A percentile compares a stretch with the other conserved stretches of the same genome.
Evolutionary conservation across 2,113 vertebrate species (phyloP).

Genomic region (Pygoscelis adeliae): DNA sequence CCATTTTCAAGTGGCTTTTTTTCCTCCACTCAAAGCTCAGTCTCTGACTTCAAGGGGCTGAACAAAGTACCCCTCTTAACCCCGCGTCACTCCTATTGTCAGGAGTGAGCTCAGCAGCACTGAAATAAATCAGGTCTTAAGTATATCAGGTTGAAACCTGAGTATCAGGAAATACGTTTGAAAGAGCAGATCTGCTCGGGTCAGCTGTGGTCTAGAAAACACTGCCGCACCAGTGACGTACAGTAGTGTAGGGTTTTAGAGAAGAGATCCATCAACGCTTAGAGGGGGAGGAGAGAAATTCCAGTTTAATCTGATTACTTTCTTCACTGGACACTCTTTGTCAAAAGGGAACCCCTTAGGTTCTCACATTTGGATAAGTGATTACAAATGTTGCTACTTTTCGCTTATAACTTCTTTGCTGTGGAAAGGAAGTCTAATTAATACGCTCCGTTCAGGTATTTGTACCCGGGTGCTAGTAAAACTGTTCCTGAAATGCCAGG

Average conservation of each 20-base stretch:
- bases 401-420: background rate
- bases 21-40: background rate
- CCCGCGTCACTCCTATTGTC: background rate
- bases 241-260: background rate
- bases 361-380: background rate
- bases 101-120: background rate
- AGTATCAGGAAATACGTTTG: background rate
- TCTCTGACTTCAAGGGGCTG: background rate
- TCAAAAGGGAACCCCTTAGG: background rate
- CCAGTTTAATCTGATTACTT: background rate
- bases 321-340: background rate
- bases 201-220: background rate
- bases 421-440: background rate
- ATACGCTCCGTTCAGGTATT: background rate
- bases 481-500: background rate
- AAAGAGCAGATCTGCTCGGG: background rate
- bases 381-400: background rate
- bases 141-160: background rate
- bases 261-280: background rate
- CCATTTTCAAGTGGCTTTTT: background rate
- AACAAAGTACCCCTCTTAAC: conserved; percentile 1
- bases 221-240: accelerated
- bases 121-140: background rate
- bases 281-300: background rate
- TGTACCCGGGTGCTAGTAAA: background rate